phyloP scores from a whole-genome alignment of 1,140 invertebrate species.

The Orchestia grillus region DNA sequence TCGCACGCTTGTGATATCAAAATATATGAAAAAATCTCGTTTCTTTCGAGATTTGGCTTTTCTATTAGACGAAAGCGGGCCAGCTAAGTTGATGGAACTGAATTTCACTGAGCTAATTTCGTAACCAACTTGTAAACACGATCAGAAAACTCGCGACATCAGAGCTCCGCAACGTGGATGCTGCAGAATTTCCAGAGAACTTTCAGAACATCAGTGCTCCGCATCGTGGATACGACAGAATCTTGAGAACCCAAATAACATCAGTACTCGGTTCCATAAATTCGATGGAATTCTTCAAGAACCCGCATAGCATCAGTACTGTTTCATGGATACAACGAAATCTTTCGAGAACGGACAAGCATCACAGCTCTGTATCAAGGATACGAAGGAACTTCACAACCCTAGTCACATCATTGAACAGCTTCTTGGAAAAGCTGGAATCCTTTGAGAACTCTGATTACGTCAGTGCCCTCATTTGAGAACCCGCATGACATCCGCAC shows the following conservation, averaged over 20 bases:
- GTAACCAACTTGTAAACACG: background rate
- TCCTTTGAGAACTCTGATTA: too few relatives aligned
- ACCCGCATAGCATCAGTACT: background rate
- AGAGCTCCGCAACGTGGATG: background rate
- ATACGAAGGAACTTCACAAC: background rate
- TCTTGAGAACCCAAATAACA: background rate
- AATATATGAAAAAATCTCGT: too few relatives aligned
- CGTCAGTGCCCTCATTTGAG: too few relatives aligned
- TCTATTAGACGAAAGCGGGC: background rate
- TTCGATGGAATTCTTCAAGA: background rate
- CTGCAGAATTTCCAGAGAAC: background rate
- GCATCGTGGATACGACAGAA: background rate
- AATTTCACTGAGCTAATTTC: background rate
- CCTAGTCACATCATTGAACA: too few relatives aligned
- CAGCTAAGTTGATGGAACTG: background rate
- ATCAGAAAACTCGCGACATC: background rate
- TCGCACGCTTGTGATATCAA: too few relatives aligned
- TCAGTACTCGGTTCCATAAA: background rate
- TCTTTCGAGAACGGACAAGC: background rate
- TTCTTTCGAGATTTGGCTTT: too few relatives aligned
- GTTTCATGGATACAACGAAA: background rate
- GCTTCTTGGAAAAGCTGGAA: too few relatives aligned
- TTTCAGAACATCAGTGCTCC: background rate
- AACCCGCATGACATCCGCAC: too few relatives aligned
- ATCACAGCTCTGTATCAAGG: background rate